phyloP scores from a whole-genome alignment of 2,113 vertebrate genomes.

The Erinaceus europaeus region DNA sequence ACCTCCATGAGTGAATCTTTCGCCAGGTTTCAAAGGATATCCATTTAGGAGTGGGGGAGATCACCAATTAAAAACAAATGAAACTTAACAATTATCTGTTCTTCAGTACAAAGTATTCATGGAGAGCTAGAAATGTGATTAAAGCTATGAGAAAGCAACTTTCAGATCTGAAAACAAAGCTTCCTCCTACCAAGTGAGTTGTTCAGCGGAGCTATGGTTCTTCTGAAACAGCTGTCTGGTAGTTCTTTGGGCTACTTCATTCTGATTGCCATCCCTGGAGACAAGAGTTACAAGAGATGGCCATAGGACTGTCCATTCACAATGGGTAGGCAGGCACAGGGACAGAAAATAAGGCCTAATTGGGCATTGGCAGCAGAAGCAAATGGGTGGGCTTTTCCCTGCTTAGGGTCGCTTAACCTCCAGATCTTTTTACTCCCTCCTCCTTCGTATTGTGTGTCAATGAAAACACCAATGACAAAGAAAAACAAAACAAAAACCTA shows the following conservation, averaged over 20 bases:
- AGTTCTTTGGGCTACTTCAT: slow-evolving; percentile 5
- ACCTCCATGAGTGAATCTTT: too few relatives aligned
- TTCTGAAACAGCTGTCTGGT: not conserved
- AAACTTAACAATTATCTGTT: slow-evolving; percentile 8
- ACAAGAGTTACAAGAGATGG: not conserved
- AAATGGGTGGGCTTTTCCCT: not conserved
- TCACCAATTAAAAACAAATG: not conserved
- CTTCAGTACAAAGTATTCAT: not conserved
- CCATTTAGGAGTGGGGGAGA: too few relatives aligned
- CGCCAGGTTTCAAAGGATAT: too few relatives aligned
- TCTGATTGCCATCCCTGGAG: not conserved
- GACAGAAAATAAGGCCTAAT: not conserved
- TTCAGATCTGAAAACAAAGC: slow-evolving; percentile 20
- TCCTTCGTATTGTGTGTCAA: not conserved
- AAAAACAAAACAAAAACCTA: not conserved
- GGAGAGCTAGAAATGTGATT: slow-evolving; percentile 26
- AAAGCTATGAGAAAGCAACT: slow-evolving; percentile 2
- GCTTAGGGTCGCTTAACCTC: not conserved
- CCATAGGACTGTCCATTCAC: not conserved
- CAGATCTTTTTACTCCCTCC: not conserved
- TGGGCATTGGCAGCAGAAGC: not conserved
- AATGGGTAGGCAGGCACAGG: not conserved
- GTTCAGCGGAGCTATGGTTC: not conserved
- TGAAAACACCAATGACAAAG: not conserved
- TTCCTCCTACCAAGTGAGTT: not conserved